These are phyloP conservation scores for Butorides virescens DNA, from an alignment of 2,113 vertebrate species.

Conservation along the genomic window DNA sequence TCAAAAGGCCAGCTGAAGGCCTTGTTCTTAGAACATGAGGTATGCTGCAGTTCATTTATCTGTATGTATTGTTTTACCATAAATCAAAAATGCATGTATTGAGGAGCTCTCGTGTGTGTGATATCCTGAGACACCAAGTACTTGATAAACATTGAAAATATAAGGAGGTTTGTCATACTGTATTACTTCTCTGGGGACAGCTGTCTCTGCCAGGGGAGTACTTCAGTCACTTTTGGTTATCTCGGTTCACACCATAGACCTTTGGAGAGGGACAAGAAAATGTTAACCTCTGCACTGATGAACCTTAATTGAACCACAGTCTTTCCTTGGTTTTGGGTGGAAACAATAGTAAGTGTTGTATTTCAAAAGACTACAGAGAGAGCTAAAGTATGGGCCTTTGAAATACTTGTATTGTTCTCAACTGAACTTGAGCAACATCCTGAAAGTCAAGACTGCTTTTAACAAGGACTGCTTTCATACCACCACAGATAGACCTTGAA, in stretches of 20 bases:
- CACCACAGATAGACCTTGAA: not conserved
- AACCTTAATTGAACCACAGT: not conserved
- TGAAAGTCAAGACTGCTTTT: not conserved
- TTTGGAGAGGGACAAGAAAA: not conserved
- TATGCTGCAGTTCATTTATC: slow-evolving; percentile 31
- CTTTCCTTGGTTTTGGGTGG: not conserved
- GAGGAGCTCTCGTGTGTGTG: not conserved
- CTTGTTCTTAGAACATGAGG: slow-evolving; percentile 85
- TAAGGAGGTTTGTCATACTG: not conserved
- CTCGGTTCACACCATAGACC: not conserved
- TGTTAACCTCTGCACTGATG: not conserved
- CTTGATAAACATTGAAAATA: not conserved
- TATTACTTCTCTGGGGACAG: not conserved
- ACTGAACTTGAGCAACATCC: not conserved
- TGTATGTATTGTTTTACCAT: not conserved
- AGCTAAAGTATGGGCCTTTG: not conserved
- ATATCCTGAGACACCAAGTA: not conserved
- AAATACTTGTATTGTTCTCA: not conserved
- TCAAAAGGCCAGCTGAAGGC: slow-evolving; percentile 85
- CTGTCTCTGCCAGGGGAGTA: not conserved
- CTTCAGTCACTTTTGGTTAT: not conserved
- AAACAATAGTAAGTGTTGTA: not conserved
- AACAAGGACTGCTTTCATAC: not conserved
- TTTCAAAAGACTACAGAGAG: not conserved
- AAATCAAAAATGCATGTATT: not conserved